Base-by-base conservation (phyloP, 2,797 vertebrate species). In the Tadarida brasiliensis region DNA sequence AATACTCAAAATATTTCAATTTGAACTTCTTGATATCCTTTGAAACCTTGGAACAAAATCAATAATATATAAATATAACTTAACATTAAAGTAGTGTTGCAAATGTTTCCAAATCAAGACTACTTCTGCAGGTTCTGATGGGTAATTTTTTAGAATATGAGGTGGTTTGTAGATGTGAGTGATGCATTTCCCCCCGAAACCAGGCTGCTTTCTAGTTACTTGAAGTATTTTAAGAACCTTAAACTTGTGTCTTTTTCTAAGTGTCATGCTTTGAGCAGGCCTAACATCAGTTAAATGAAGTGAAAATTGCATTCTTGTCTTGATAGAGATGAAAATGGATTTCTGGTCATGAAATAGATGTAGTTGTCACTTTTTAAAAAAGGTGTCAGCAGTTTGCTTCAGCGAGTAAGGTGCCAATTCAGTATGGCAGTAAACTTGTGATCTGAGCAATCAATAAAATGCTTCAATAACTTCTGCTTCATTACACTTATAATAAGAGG, bases 301-400 rank as follows among this genome's bases (percentile, higher is more conserved):
- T 99, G 99, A 99, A 99, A 99, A 99, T 99, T 99, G 99, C 99
- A 99, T 99, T 99, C 99, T 99, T 99, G 98, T 99, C 99, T 99
- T 99, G 99, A 99, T 99, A 99, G 99, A 99, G 99, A 99, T 99
- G 99, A 99, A 99, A 99, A 99, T 99, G 99, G 99, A 99, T 99
- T 99, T 99, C 98, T 99, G 98, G 99, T 99, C 99, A 99, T 99
- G 99, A 99, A 99, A 99, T 99, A 99, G 99, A 99, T 99, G 99
- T 99, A 99, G 99, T 99, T 99, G 99, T 99, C 99, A 99, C 99
- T 99, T 99, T 99, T 99, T 99, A 95, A 99, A 99, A 99, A 99
- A 99, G 99, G 99, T 99, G 99, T 99, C 99, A 99, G 99, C 99
- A 99, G 99, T 99, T 99, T 99, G 99, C 99, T 99, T 99, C 98